phyloP scores from a whole-genome alignment of 2,888 invertebrate species.

The Lumbricus terrestris region DNA sequence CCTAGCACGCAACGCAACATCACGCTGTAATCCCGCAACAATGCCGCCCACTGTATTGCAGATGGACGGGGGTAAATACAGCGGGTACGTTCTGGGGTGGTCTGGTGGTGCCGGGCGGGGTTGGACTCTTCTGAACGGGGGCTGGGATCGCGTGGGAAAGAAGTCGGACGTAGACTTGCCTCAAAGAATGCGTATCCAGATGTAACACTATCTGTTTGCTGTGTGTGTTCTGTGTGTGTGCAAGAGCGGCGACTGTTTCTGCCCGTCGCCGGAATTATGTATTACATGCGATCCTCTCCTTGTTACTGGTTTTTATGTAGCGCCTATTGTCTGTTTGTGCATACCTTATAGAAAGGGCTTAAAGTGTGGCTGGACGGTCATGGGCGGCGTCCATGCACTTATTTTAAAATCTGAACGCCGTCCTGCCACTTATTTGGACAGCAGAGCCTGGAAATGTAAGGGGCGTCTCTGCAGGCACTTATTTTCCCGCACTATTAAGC shows the following conservation, averaged over 20 bases:
- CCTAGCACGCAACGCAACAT: neutral
- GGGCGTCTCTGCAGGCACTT: too few species aligned
- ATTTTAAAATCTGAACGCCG: too few species aligned
- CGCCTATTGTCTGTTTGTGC: too few species aligned
- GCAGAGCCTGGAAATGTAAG: too few species aligned
- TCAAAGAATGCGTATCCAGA: neutral
- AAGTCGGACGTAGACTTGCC: neutral
- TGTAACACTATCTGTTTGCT: neutral
- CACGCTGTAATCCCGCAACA: neutral
- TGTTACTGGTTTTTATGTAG: too few species aligned
- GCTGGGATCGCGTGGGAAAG: neutral
- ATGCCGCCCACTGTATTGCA: neutral
- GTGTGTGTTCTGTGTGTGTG: neutral
- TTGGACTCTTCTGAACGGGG: neutral
- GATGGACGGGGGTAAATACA: slow-evolving; percentile 3
- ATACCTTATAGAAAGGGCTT: too few species aligned
- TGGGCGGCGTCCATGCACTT: too few species aligned
- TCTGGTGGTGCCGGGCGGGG: neutral
- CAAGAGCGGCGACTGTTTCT: neutral
- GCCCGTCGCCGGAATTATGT: too few species aligned
- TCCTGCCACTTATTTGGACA: too few species aligned
- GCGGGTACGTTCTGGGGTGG: neutral
- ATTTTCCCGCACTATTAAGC: too few species aligned
- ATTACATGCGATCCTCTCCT: too few species aligned
- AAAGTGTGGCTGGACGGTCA: too few species aligned